A percentile compares a stretch with the other conserved stretches of the same genome.
These are phyloP conservation scores for Vulpes ferrilata DNA, from an alignment of 2,113 vertebrate species.

Conservation along the genomic window DNA sequence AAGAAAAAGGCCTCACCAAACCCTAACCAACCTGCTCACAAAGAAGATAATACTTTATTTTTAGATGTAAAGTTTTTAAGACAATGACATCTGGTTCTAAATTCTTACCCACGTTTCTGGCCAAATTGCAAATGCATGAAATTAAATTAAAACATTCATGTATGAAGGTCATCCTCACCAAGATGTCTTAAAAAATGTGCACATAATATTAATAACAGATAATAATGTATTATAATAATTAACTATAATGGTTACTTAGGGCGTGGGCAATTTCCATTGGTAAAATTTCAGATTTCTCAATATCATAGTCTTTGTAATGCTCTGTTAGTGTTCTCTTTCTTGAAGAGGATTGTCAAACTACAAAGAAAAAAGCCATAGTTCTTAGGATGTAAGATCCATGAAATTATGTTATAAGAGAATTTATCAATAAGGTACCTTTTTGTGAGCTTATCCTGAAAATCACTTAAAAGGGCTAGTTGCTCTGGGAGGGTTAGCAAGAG, in stretches of 20 bases:
- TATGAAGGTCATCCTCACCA: background rate
- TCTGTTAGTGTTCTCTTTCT: background rate
- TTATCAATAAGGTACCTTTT: conserved; percentile 14
- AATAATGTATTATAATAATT: conserved; percentile 36
- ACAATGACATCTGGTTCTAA: conserved; percentile 8
- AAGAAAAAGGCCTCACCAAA: background rate
- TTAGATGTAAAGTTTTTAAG: background rate
- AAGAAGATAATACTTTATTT: background rate
- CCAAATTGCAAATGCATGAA: conserved; percentile 38
- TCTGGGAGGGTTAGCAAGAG: background rate
- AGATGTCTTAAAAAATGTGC: conserved; percentile 11
- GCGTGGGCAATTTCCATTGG: background rate
- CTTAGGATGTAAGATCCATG: background rate
- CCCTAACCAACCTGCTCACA: background rate
- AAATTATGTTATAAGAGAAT: conserved; percentile 3
- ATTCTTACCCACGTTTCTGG: background rate
- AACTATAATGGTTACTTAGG: conserved; percentile 11
- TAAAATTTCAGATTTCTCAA: conserved; percentile 22
- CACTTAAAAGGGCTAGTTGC: background rate
- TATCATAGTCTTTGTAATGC: background rate
- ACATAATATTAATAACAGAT: conserved; percentile 50
- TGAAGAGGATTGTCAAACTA: background rate
- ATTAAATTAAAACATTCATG: background rate
- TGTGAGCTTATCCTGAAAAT: conserved; percentile 40
- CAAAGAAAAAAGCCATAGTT: background rate